Conservation (phyloP, 2,797 vertebrate species). For the Bovichtus diacanthus region DNA sequence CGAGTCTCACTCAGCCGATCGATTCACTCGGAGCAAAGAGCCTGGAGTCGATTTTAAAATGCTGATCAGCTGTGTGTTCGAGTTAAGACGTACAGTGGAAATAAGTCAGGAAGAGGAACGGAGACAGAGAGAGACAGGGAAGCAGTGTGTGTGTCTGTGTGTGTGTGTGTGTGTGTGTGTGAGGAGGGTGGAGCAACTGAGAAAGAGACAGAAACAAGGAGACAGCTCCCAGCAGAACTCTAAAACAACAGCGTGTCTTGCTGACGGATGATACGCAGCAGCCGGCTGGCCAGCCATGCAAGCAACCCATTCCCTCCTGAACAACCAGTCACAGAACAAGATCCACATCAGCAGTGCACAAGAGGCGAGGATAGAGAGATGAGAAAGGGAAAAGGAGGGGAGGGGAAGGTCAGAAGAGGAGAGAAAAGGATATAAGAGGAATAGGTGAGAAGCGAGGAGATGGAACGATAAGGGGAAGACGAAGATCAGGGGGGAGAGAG, state of each 20-base stretch:
- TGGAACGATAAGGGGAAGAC: constrained; percentile 18
- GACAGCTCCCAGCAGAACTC: constrained; percentile 84
- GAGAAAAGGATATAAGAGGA: constrained; percentile 6
- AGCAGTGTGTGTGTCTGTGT: constrained; percentile 13
- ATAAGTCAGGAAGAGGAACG: constrained; percentile 25
- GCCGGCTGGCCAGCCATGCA: constrained; percentile 81
- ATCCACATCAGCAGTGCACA: constrained; percentile 65
- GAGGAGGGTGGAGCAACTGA: constrained; percentile 36
- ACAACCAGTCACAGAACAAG: constrained; percentile 67
- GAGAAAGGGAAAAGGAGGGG: not conserved
- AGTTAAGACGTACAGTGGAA: constrained; percentile 68
- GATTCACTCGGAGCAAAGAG: constrained; percentile 54
- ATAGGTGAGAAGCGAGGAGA: constrained; percentile 30
- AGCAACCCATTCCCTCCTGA: constrained; percentile 77
- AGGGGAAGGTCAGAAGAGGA: constrained; percentile 33
- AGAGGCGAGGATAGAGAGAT: constrained; percentile 10
- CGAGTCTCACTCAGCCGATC: constrained; percentile 45
- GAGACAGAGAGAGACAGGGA: constrained; percentile 21
- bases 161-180: constrained; percentile 12
- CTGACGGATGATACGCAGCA: constrained; percentile 83
- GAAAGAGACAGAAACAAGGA: constrained; percentile 76
- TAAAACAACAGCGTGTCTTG: constrained; percentile 84
- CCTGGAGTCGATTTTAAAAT: constrained; percentile 61
- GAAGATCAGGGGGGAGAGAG: constrained; percentile 27
- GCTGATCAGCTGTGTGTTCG: constrained; percentile 60